Base-by-base conservation (phyloP, 2,888 invertebrate species). In the Rambutsinella grinnellia region DNA sequence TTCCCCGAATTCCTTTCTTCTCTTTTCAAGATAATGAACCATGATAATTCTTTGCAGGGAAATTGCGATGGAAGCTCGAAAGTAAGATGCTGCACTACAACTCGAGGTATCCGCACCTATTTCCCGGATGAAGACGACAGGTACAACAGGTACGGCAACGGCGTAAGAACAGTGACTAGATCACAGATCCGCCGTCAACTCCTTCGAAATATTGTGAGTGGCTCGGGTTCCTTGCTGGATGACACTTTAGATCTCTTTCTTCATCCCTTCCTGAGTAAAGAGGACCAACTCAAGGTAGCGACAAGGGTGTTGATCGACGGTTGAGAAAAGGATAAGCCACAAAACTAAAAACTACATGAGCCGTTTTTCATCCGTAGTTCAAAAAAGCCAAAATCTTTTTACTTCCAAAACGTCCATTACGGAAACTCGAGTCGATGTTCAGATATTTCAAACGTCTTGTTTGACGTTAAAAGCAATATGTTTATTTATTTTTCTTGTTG, bases 211-310 rank as follows among this genome's bases (percentile, higher is more conserved):
- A 84, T 84, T 57, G 67, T 82, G n/a, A 65, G 77, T 53, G 83
- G 82, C 8, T 68, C 76, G 5, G 71, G 75, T 21, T 78, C 75
- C 19, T 27, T 84, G 8, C 65, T 84, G 21, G 83, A 84, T 67
- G 82, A 84, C 71, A 79, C 83, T 5, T 57, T 84, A 26, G 83
- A 84, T 74, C 74, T 84, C 26, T 8, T 82, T 51, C 77, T 84
- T 49, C 79, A 79, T 6, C 81, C 80, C 13, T 84, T 68, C 47
- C 63, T 82, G 21, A 81, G 79, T 6, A 65, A 77, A 68, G 82
- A 84, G 51, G 83, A 84, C 68, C 81, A 82, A 61, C 78, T 78
- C 26, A 80, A 69, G 67, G 66, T 82, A 23, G 82, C 82, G 3
- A 79, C 79, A 10, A 46, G 81, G 19, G 63, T 83, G 21, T 36